These are phyloP conservation scores for Maccullochella peelii DNA, from an alignment of 2,113 vertebrate genomes.

Conservation along the genomic window DNA sequence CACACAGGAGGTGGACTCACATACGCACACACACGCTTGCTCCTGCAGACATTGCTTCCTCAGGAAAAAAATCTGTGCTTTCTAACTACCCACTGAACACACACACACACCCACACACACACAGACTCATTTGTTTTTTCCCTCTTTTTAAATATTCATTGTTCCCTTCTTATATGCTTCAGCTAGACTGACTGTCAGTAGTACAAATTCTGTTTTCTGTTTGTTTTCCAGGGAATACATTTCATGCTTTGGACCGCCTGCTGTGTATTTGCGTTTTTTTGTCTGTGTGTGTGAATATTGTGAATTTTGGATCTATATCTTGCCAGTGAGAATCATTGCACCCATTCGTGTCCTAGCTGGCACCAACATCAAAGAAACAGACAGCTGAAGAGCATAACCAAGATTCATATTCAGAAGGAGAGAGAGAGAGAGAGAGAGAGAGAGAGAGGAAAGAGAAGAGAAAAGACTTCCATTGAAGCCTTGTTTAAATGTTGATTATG, in stretches of 20 bases:
- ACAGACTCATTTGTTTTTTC: neutral
- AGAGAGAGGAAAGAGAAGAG: neutral
- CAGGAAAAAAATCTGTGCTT: constrained; percentile 28
- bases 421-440: neutral
- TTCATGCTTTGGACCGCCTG: constrained; percentile 28
- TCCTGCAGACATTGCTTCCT: constrained; percentile 29
- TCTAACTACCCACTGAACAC: constrained; percentile 15
- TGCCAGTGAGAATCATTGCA: constrained; percentile 26
- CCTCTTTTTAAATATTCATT: neutral
- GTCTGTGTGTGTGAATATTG: constrained; percentile 17
- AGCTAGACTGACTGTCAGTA: neutral
- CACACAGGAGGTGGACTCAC: neutral
- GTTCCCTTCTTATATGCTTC: neutral
- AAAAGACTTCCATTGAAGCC: constrained; percentile 38
- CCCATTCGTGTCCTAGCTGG: constrained; percentile 55
- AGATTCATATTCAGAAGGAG: constrained; percentile 34
- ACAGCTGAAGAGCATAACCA: constrained; percentile 44
- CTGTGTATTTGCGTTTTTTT: constrained; percentile 24
- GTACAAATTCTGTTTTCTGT: neutral
- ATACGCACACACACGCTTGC: neutral
- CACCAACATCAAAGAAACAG: constrained; percentile 58
- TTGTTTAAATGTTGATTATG: constrained; percentile 68
- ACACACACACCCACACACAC: neutral
- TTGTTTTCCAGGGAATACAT: constrained; percentile 16
- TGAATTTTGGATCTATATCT: constrained; percentile 42